phyloP scores from a whole-genome alignment of 2,797 vertebrate genomes.

The Melanotaenia parkinsoni region DNA sequence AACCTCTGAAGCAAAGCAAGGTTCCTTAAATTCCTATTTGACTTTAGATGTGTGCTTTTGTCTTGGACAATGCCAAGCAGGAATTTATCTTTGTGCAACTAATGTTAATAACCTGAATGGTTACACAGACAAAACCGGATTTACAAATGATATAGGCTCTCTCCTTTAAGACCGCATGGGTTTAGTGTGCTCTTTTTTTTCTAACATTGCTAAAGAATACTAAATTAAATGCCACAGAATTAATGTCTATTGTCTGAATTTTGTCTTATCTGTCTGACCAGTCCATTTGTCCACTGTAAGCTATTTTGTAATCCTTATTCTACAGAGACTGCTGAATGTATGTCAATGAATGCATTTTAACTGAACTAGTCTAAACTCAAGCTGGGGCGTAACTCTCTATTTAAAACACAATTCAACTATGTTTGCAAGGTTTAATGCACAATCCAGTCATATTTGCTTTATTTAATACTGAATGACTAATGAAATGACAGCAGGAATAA shows the following conservation, averaged over 20 bases:
- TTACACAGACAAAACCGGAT: slow-evolving; percentile 33
- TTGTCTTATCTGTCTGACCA: neutral
- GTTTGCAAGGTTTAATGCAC: neutral
- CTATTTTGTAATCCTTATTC: neutral
- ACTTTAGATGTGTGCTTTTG: neutral
- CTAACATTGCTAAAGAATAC: neutral
- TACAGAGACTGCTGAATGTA: neutral
- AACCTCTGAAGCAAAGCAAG: neutral
- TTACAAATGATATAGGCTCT: neutral
- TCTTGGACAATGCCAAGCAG: slow-evolving; percentile 9
- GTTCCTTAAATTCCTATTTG: slow-evolving; percentile 15
- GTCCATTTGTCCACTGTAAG: neutral
- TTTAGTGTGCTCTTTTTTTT: neutral
- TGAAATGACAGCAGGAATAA: neutral
- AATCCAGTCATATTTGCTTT: neutral
- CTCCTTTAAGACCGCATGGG: neutral
- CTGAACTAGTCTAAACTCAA: slow-evolving; percentile 11
- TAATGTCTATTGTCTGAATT: neutral
- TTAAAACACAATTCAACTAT: neutral
- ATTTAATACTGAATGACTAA: slow-evolving; percentile 5
- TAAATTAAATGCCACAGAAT: neutral
- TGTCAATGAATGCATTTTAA: neutral
- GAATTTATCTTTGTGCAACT: slow-evolving; percentile 24
- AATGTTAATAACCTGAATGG: slow-evolving; percentile 28
- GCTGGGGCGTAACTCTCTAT: neutral